Percentiles rank a stretch among this genome's conserved stretches.
phyloP scores from a whole-genome alignment of 2,113 vertebrate species.

The Austrofundulus limnaeus region DNA sequence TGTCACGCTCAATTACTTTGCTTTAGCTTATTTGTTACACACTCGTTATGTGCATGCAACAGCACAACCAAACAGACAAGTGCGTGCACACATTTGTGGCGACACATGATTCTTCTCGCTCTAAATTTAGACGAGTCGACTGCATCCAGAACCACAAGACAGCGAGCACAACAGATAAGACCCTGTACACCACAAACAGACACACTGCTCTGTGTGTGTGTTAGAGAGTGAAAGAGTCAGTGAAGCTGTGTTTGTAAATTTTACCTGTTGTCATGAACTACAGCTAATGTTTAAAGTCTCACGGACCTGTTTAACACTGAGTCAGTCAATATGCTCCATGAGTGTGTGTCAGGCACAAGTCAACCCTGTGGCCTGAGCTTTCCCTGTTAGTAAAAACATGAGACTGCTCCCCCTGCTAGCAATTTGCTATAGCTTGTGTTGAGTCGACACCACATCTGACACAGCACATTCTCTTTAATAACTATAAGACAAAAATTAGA shows the following conservation, averaged over 20 bases:
- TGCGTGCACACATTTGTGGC: conserved; percentile 20
- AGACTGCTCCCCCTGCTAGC: conserved; percentile 34
- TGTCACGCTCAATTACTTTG: conserved; percentile 46
- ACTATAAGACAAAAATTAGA: too few relatives aligned
- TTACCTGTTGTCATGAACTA: too few relatives aligned
- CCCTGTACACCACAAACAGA: conserved; percentile 58
- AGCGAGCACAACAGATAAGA: conserved; percentile 63
- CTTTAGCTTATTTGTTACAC: conserved; percentile 58
- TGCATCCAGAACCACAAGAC: conserved; percentile 65
- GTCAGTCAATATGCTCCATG: background rate
- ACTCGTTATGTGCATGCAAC: conserved; percentile 35
- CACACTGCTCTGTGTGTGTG: conserved; percentile 2
- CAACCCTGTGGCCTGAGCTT: conserved; percentile 33
- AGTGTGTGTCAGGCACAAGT: conserved; percentile 9
- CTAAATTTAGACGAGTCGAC: conserved; percentile 76
- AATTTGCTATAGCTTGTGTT: conserved; percentile 58
- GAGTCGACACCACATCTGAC: conserved; percentile 65
- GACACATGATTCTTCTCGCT: conserved; percentile 67
- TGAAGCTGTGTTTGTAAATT: background rate
- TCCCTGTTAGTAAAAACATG: conserved; percentile 70
- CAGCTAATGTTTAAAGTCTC: too few relatives aligned
- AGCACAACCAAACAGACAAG: conserved; percentile 29
- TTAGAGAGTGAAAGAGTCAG: background rate
- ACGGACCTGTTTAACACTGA: too few relatives aligned
- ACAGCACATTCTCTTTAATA: conserved; percentile 42